Conservation (phyloP, 2,888 invertebrate species). For the Pteria penguin region DNA sequence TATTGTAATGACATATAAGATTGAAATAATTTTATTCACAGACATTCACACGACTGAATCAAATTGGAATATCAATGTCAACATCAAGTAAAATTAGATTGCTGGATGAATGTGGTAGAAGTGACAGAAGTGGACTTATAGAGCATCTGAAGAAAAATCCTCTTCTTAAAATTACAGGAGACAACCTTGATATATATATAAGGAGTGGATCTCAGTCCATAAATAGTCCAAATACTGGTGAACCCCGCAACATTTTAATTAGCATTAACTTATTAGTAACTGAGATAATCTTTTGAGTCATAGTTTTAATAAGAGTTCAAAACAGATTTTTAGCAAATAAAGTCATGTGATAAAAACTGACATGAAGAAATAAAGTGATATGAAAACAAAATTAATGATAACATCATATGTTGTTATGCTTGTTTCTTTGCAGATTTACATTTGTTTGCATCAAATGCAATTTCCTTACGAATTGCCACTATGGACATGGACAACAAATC, state of each 20-base stretch:
- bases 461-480: conserved; percentile 29
- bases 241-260: too few species aligned
- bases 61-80: not conserved
- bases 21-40: not conserved
- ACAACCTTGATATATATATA: not conserved
- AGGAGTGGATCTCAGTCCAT: not conserved
- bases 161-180: conserved; percentile 2
- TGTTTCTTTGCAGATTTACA: conserved; percentile 17
- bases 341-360: too few species aligned
- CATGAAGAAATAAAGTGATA: too few species aligned
- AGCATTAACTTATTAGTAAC: too few species aligned
- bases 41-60: not conserved
- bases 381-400: too few species aligned
- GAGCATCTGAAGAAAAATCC: not conserved
- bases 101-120: not conserved
- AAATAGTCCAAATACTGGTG: conserved; percentile 12
- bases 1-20: too few species aligned
- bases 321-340: too few species aligned
- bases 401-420: too few species aligned
- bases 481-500: conserved; percentile 21
- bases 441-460: conserved; percentile 21
- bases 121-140: not conserved
- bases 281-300: too few species aligned
- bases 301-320: too few species aligned
- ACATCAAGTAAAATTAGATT: not conserved